A percentile compares a stretch with the other conserved stretches of the same genome.
Conservation (phyloP, 2,888 invertebrate genomes). For the Aquatica leii region DNA sequence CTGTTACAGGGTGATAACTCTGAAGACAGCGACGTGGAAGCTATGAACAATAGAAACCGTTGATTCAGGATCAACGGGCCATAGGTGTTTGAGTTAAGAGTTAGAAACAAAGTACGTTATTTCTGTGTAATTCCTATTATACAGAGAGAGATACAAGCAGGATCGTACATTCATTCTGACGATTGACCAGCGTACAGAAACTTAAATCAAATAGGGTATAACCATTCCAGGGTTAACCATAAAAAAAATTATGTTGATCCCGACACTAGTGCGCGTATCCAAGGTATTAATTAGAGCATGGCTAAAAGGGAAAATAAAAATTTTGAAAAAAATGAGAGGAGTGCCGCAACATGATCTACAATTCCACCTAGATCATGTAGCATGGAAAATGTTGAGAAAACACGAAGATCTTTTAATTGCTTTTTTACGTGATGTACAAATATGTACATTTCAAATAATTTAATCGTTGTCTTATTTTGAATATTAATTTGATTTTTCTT, state of each 20-base stretch:
- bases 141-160: background rate
- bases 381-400: background rate
- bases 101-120: background rate
- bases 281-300: background rate
- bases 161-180: background rate
- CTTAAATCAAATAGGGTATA: background rate
- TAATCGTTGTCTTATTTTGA: background rate
- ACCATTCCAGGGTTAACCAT: background rate
- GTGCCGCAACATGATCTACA: too few species aligned
- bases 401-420: background rate
- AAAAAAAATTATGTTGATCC: background rate
- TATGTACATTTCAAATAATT: background rate
- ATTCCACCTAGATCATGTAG: too few species aligned
- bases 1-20: background rate
- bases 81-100: background rate
- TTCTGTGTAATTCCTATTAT: too few species aligned
- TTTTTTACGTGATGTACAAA: background rate
- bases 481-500: too few species aligned
- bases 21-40: background rate
- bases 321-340: too few species aligned
- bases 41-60: too few species aligned
- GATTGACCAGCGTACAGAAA: background rate
- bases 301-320: too few species aligned
- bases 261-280: too few species aligned
- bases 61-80: too few species aligned